Conservation (phyloP, 2,888 invertebrate genomes). For the Cryptocephalus moraei region DNA sequence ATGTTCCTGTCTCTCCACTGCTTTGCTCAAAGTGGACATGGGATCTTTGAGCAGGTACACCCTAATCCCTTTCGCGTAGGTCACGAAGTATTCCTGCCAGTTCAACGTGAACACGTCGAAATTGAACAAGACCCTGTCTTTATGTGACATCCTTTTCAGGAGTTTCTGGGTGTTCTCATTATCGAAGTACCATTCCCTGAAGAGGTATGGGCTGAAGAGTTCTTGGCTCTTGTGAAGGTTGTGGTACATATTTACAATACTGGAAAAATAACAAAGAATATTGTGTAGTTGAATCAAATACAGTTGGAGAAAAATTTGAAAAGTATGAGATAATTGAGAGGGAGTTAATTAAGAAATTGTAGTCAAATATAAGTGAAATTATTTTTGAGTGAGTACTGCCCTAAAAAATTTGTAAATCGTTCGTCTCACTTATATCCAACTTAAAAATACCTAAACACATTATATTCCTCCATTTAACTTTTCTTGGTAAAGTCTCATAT, state of each 20-base stretch:
- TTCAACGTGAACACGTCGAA: constrained; percentile 62
- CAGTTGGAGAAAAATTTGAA: no score
- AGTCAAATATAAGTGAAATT: no score
- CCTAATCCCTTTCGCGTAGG: constrained; percentile 62
- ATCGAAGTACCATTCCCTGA: constrained; percentile 63
- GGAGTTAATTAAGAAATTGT: no score
- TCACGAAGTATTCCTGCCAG: constrained; percentile 64
- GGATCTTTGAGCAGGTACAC: constrained; percentile 73
- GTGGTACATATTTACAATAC: constrained; percentile 63
- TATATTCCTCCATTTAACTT: no score
- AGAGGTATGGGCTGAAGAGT: constrained; percentile 64
- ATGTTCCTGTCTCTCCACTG: constrained; percentile 43
- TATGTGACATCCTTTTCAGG: constrained; percentile 45
- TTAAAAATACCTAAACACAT: no score
- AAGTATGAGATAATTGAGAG: no score
- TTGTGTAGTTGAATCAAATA: no score
- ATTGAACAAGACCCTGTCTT: constrained; percentile 48
- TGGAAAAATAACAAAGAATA: constrained; percentile 29
- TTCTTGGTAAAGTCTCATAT: no score
- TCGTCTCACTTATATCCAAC: no score
- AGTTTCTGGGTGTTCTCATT: constrained; percentile 51
- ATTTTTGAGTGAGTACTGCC: no score
- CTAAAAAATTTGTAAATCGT: no score
- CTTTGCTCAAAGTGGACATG: constrained; percentile 57
- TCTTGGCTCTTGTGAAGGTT: constrained; percentile 52